Base-by-base conservation (phyloP, 2,888 invertebrate species). In the Zonitis immaculata region DNA sequence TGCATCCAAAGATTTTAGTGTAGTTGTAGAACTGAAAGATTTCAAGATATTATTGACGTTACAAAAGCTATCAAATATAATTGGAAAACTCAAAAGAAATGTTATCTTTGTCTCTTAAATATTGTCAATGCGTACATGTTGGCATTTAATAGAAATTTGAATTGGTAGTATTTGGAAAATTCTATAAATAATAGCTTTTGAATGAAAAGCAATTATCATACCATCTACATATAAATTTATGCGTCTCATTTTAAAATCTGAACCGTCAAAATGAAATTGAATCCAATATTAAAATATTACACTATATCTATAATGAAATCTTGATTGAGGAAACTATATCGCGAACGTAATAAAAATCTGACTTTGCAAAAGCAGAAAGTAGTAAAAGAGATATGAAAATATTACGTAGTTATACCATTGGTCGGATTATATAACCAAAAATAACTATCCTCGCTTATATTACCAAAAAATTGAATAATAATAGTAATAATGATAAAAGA, bases 221-320 rank as follows among this genome's bases (percentile, higher is more conserved):
- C 32, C 32, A 14, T 7, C 14, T 16, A 14, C n/a, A n/a, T 58
- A 55, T 51, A 61, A 66, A 66, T 68, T 66, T 67, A 66, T 68
- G 67, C 67, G 64, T 60, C 61, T 61, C 67, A 57, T 60, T 66
- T 62, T 61, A 63, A 66, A 65, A n/a, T 63, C 65, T 62, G 58
- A 65, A 66, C 66, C 65, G 68, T 68, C 68, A 67, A 67, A 68
- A 68, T 58, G 70, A 69, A 73, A 74, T 74, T 74, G 73, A 73
- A 74, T 74, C 70, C 71, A 68, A 73, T 73, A 74, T 74, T 74
- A 73, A 75, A 74, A 73, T 73, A n/a, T 74, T 70, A 61, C 70
- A 66, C 68, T 74, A 75, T 75, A n/a, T n/a, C 75, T 75, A 75
- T 74, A 75, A 75, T 75, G 73, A 74, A 75, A 75, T 75, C 75